Evolutionary conservation across 2,113 vertebrate genomes (phyloP).

Genomic region (Egretta garzetta): DNA sequence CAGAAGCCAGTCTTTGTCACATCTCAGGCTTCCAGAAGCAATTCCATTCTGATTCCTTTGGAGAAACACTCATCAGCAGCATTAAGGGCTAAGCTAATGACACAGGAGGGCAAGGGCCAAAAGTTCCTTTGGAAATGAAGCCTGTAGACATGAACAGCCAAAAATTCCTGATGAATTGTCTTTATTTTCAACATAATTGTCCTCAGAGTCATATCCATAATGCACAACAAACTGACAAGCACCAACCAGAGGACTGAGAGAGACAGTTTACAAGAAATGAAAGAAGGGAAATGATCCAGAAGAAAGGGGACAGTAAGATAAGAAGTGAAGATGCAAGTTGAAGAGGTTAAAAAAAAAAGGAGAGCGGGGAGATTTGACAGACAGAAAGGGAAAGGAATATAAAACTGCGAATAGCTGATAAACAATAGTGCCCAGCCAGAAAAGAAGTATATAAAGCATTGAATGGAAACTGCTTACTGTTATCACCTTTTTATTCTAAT

Average conservation of each 20-base stretch:
- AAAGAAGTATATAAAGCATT: not conserved
- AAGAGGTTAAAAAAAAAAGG: not conserved
- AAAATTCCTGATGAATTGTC: not conserved
- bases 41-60: not conserved
- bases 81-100: not conserved
- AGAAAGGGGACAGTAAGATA: not conserved
- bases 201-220: not conserved
- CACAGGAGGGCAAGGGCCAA: not conserved
- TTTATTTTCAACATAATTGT: not conserved
- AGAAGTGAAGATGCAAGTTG: not conserved
- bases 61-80: not conserved
- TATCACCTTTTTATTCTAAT: conserved; percentile 27
- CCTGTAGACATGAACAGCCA: not conserved
- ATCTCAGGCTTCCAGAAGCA: not conserved
- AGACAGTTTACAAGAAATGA: not conserved
- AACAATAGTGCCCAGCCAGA: not conserved
- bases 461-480: conserved; percentile 4
- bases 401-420: not conserved
- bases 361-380: not conserved
- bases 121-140: not conserved
- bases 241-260: not conserved
- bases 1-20: not conserved
- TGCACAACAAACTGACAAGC: not conserved
- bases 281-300: not conserved
- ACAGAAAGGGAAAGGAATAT: not conserved